Conservation (phyloP, 2,113 vertebrate species). For the Xiphias gladius region DNA sequence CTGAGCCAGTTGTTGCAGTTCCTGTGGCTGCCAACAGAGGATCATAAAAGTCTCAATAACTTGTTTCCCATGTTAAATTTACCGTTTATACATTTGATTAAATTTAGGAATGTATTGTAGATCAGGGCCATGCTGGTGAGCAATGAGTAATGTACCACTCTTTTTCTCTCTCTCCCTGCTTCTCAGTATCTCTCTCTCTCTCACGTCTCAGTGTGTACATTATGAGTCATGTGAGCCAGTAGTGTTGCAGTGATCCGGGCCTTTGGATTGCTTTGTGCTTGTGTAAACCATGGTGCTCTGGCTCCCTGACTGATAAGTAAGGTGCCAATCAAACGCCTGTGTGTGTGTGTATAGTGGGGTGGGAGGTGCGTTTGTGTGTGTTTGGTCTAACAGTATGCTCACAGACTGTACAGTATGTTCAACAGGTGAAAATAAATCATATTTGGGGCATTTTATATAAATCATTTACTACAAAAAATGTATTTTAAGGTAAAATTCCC, state of each 20-base stretch:
- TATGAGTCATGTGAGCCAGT: conserved; percentile 74
- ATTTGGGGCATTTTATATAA: neutral
- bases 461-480: neutral
- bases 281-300: conserved; percentile 76
- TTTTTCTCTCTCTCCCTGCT: conserved; percentile 15
- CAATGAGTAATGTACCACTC: neutral
- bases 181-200: neutral
- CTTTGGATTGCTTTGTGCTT: conserved; percentile 78
- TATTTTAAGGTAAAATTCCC: neutral
- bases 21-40: conserved; percentile 65
- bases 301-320: conserved; percentile 78
- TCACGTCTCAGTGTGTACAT: conserved; percentile 56
- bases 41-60: conserved; percentile 41
- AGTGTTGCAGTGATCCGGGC: conserved; percentile 64
- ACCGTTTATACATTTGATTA: conserved; percentile 20
- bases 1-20: conserved; percentile 53
- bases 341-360: conserved; percentile 39
- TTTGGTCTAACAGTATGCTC: conserved; percentile 18
- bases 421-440: conserved; percentile 15
- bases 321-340: conserved; percentile 68
- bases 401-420: conserved; percentile 14
- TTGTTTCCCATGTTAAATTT: neutral
- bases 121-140: neutral
- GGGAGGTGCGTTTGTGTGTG: conserved; percentile 12
- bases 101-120: conserved; percentile 1